phyloP scores from a whole-genome alignment of 2,113 vertebrate species.

The Haemorhous mexicanus region DNA sequence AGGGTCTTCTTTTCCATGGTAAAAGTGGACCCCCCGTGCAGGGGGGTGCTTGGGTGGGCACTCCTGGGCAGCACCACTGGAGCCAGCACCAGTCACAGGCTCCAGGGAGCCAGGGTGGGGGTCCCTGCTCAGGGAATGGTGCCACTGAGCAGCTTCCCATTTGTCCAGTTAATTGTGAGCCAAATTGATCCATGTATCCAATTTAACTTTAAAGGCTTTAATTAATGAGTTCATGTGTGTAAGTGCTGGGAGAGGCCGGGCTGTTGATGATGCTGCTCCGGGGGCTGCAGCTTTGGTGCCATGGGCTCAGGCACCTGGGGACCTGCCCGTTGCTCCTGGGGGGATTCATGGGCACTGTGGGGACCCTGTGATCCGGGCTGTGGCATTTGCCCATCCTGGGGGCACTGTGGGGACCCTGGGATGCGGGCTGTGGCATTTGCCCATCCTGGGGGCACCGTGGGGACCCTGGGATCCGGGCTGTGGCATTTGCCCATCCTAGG shows the following conservation, averaged over 20 bases:
- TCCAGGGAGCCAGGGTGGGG: fast-evolving
- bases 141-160: not conserved
- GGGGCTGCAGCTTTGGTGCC: fast-evolving
- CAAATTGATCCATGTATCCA: not conserved
- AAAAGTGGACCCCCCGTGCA: fast-evolving
- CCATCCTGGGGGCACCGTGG: fast-evolving
- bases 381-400: not conserved
- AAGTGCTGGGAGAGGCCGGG: not conserved
- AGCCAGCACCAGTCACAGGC: not conserved
- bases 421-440: no score
- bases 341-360: fast-evolving
- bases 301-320: fast-evolving
- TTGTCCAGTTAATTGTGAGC: not conserved
- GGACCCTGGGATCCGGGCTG: not conserved
- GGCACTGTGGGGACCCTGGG: not conserved
- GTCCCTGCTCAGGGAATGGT: fast-evolving
- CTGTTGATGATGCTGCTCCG: fast-evolving
- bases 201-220: conserved; percentile 8
- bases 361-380: not conserved
- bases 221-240: not conserved
- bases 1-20: not conserved
- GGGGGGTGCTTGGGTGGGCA: not conserved
- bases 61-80: not conserved
- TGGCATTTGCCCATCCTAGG: no score
- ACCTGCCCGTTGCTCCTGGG: fast-evolving